A percentile compares a stretch with the other conserved stretches of the same genome.
phyloP scores from a whole-genome alignment of 2,888 invertebrate genomes.

The Eilema sororculum region DNA sequence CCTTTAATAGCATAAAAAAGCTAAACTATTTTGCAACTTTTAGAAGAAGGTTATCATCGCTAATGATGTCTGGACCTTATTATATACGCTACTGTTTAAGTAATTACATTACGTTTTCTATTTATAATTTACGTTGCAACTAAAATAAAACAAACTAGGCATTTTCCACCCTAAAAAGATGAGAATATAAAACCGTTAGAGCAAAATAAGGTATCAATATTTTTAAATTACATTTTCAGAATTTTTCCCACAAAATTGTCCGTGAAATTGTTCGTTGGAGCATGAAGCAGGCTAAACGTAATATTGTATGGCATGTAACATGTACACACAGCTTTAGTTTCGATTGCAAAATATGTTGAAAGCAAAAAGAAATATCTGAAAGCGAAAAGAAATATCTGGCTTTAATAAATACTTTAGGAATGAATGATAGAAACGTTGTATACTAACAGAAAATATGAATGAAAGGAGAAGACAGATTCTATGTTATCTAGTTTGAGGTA shows the following conservation, averaged over 20 bases:
- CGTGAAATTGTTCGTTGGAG: slow-evolving; percentile 59
- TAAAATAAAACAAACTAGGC: not conserved
- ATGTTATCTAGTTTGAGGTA: not conserved
- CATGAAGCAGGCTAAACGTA: slow-evolving; percentile 52
- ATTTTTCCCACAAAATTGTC: slow-evolving; percentile 61
- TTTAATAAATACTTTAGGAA: not conserved
- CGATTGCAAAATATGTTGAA: slow-evolving; percentile 50
- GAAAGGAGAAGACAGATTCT: not conserved
- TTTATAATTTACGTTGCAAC: not conserved
- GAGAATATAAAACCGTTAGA: slow-evolving; percentile 18
- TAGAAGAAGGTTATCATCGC: too few relatives aligned
- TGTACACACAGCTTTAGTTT: slow-evolving; percentile 17
- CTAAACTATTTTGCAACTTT: too few relatives aligned
- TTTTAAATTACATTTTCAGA: slow-evolving; percentile 58
- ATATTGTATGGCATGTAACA: slow-evolving; percentile 51
- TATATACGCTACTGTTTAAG: too few relatives aligned
- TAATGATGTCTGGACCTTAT: too few relatives aligned
- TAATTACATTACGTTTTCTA: not conserved
- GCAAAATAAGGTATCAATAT: slow-evolving; percentile 51
- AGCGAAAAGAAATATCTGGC: not conserved
- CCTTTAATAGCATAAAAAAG: too few relatives aligned
- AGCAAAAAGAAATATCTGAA: not conserved
- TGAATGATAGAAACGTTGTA: not conserved
- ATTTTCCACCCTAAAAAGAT: not conserved
- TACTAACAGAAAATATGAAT: not conserved